These are phyloP conservation scores for Polydesmus complanatus DNA, from an alignment of 2,888 invertebrate species.

Conservation along the genomic window DNA sequence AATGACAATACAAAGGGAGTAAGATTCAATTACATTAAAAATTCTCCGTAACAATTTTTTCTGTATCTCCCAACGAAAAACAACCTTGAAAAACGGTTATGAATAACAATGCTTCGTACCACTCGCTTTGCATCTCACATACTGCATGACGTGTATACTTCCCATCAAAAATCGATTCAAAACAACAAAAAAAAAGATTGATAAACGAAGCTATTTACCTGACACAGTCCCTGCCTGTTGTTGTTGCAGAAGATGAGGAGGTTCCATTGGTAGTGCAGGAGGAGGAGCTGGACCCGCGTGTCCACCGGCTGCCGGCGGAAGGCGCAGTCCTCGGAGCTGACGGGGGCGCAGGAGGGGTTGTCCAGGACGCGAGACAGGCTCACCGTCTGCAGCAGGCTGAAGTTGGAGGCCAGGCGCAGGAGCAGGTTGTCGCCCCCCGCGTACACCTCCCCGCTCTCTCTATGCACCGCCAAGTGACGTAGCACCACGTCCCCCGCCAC, in stretches of 20 bases:
- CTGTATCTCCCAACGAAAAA: too few species aligned
- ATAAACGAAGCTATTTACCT: too few species aligned
- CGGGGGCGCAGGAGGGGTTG: conserved; percentile 7
- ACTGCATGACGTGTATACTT: too few species aligned
- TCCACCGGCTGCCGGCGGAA: conserved; percentile 4
- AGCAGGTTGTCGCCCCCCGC: conserved; percentile 16
- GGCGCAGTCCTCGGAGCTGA: background rate
- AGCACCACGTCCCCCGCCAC: background rate
- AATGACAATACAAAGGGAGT: too few species aligned
- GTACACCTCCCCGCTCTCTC: conserved; percentile 13
- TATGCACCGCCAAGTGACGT: conserved; percentile 13
- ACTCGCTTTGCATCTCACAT: too few species aligned
- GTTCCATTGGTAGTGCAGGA: conserved; percentile 8
- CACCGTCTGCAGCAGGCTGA: background rate
- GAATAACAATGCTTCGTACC: too few species aligned
- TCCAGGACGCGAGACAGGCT: conserved; percentile 7
- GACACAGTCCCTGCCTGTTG: conserved; percentile 11
- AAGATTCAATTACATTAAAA: too few species aligned
- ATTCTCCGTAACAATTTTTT: too few species aligned
- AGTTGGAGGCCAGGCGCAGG: conserved; percentile 12
- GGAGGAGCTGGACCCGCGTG: conserved; percentile 4
- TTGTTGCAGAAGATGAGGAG: conserved; percentile 7
- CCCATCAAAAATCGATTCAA: too few species aligned
- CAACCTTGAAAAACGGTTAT: too few species aligned
- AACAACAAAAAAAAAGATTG: too few species aligned